Conservation (phyloP, 2,113 vertebrate species). For the Microcebus tavaratra region DNA sequence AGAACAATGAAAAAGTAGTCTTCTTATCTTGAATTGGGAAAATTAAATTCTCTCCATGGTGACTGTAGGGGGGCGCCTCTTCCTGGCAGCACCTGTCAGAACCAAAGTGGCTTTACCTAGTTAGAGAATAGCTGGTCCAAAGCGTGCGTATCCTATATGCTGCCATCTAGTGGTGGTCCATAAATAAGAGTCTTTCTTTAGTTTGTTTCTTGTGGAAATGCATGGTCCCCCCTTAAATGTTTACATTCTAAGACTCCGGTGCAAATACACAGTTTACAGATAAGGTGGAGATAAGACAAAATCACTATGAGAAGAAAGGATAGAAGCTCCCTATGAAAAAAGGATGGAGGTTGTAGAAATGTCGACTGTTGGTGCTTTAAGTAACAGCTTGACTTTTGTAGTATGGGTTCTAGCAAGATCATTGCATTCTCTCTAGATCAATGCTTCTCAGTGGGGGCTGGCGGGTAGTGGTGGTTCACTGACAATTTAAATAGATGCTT, state of each 20-base stretch:
- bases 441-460: neutral
- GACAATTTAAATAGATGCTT: neutral
- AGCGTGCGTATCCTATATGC: neutral
- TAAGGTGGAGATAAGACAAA: neutral
- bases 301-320: neutral
- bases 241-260: neutral
- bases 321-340: neutral
- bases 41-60: neutral
- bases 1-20: neutral
- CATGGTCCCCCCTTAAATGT: neutral
- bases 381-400: neutral
- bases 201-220: neutral
- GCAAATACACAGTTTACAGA: neutral
- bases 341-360: neutral
- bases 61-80: neutral
- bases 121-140: neutral
- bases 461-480: too few relatives aligned
- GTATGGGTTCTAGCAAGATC: neutral
- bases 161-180: neutral
- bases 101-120: neutral
- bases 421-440: neutral
- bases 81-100: neutral
- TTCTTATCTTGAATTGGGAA: neutral
- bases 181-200: neutral
- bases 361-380: neutral